Percentiles rank a stretch among this genome's conserved stretches.
Conservation (phyloP, 2,113 vertebrate genomes). For the Isichthys henryi region DNA sequence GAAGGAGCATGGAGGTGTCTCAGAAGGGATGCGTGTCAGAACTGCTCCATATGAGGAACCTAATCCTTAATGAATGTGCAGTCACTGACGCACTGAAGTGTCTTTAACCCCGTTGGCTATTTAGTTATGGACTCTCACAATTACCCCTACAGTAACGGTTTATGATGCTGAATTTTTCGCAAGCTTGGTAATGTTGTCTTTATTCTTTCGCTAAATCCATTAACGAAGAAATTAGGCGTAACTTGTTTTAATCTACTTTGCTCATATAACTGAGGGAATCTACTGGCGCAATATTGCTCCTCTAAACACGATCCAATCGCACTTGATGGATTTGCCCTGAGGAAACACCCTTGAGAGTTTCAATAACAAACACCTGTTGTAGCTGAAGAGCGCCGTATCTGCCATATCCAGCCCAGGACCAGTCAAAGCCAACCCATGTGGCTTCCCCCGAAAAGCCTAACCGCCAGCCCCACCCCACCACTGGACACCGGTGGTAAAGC, state of each 20-base stretch:
- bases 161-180: neutral
- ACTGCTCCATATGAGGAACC: neutral
- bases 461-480: neutral
- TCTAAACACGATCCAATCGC: neutral
- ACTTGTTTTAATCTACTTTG: neutral
- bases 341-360: neutral
- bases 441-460: neutral
- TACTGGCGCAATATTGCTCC: neutral
- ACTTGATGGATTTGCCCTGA: neutral
- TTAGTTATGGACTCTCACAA: neutral
- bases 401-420: neutral
- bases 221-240: neutral
- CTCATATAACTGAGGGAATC: neutral
- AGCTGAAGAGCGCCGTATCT: neutral
- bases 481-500: neutral
- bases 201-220: neutral
- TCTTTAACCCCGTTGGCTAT: neutral
- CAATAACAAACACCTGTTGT: neutral
- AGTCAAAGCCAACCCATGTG: neutral
- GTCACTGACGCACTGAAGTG: neutral
- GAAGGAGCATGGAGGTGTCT: neutral
- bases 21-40: neutral
- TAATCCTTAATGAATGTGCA: neutral
- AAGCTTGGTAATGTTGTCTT: neutral
- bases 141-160: neutral